These are phyloP conservation scores for Scophthalmus maximus DNA, from an alignment of 2,113 vertebrate genomes.

Conservation along the genomic window DNA sequence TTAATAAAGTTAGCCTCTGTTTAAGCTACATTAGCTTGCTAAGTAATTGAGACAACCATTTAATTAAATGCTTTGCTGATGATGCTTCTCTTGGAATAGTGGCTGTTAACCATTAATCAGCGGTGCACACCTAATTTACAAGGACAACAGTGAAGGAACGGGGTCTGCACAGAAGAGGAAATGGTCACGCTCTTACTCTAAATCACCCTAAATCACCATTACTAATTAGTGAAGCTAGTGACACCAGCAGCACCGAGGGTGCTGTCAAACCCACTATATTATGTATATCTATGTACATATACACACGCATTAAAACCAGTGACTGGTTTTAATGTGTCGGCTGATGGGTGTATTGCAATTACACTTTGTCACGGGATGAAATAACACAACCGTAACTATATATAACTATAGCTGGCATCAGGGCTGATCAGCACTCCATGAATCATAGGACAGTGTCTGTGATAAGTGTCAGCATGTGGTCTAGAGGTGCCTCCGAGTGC, in stretches of 20 bases:
- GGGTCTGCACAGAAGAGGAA: conserved; percentile 57
- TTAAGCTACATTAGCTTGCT: conserved; percentile 76
- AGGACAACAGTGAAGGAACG: conserved; percentile 74
- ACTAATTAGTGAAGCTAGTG: conserved; percentile 73
- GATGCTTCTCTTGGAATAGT: conserved; percentile 73
- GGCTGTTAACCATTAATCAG: conserved; percentile 81
- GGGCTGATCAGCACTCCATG: conserved; percentile 54
- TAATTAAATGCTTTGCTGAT: conserved; percentile 79
- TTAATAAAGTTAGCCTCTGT: conserved; percentile 73
- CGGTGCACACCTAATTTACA: conserved; percentile 79
- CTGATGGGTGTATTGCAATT: conserved; percentile 32
- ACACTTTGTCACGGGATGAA: conserved; percentile 51
- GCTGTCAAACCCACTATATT: background rate
- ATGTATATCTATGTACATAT: conserved; percentile 1
- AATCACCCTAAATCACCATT: conserved; percentile 80
- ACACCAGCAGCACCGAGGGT: conserved; percentile 42
- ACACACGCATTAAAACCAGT: background rate
- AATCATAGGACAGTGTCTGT: conserved; percentile 44
- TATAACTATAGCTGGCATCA: conserved; percentile 38
- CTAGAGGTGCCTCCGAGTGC: conserved; percentile 51
- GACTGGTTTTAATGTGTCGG: background rate
- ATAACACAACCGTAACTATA: conserved; percentile 19
- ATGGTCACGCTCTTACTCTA: conserved; percentile 70
- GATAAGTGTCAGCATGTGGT: conserved; percentile 58
- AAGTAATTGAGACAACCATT: conserved; percentile 81